A percentile compares a stretch with the other conserved stretches of the same genome.
These are phyloP conservation scores for Thermophis baileyi DNA, from an alignment of 2,113 vertebrate genomes.

Conservation along the genomic window DNA sequence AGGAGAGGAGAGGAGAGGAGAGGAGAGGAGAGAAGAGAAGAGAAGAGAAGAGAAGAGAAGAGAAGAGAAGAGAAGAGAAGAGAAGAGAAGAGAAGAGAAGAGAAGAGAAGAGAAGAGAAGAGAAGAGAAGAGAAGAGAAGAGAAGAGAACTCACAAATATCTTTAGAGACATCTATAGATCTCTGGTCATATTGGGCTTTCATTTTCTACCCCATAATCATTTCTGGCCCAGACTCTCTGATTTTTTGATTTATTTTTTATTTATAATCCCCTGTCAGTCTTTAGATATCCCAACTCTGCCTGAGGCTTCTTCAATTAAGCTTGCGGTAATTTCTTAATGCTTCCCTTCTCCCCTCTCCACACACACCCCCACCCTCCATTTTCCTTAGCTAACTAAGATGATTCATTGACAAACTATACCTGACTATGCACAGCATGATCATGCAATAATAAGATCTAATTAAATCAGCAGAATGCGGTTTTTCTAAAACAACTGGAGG, in stretches of 20 bases:
- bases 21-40: too few relatives aligned
- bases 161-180: slow-evolving; percentile 19
- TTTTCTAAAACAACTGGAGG: neutral
- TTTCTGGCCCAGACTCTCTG: neutral
- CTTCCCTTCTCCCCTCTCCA: neutral
- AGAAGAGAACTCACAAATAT: neutral
- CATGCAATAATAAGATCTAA: slow-evolving; percentile 21
- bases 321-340: neutral
- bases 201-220: slow-evolving; percentile 19
- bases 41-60: rapidly evolving
- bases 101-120: too few relatives aligned
- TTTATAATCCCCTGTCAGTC: slow-evolving; percentile 20
- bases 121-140: too few relatives aligned
- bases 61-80: rapidly evolving
- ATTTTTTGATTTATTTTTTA: slow-evolving; percentile 37
- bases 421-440: neutral
- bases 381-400: slow-evolving; percentile 1
- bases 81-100: too few relatives aligned
- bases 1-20: too few relatives aligned
- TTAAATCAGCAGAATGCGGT: neutral
- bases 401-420: neutral
- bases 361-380: neutral
- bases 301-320: neutral
- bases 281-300: slow-evolving; percentile 2
- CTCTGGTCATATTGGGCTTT: slow-evolving; percentile 7